Evolutionary conservation across 1,140 invertebrate genomes (phyloP).

Genomic region (Phenacoccus solenopsis): DNA sequence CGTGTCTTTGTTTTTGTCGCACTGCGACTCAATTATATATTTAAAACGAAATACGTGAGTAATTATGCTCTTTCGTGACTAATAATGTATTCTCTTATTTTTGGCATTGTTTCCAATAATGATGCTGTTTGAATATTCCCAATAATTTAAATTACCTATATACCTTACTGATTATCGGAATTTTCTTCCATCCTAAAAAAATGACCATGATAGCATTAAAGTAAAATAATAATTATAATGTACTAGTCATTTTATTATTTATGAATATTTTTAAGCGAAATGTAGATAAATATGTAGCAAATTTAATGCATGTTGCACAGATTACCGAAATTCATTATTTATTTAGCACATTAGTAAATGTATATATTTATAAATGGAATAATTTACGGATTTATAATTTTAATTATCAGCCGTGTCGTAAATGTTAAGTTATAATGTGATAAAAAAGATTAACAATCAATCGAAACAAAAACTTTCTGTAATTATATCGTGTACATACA

Average conservation of each 20-base stretch:
- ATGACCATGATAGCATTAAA: no score
- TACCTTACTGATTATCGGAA: no score
- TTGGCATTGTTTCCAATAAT: background rate
- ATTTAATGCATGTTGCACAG: background rate
- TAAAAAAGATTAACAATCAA: background rate
- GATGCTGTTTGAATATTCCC: no score
- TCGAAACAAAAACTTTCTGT: background rate
- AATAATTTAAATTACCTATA: no score
- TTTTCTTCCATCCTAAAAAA: no score
- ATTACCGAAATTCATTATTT: background rate
- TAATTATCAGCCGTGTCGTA: background rate
- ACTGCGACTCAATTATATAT: background rate
- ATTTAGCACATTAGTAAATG: background rate
- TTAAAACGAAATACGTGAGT: background rate
- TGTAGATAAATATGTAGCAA: background rate
- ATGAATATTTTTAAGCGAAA: background rate
- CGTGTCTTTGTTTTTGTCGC: background rate
- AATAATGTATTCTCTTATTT: background rate
- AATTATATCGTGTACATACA: background rate
- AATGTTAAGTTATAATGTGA: background rate
- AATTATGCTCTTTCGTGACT: background rate
- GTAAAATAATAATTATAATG: background rate
- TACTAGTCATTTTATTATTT: background rate
- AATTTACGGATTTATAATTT: background rate
- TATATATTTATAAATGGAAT: background rate